Base-by-base conservation (phyloP, 92 coral and sea anemone species). In the Epizoanthus ramosus region DNA sequence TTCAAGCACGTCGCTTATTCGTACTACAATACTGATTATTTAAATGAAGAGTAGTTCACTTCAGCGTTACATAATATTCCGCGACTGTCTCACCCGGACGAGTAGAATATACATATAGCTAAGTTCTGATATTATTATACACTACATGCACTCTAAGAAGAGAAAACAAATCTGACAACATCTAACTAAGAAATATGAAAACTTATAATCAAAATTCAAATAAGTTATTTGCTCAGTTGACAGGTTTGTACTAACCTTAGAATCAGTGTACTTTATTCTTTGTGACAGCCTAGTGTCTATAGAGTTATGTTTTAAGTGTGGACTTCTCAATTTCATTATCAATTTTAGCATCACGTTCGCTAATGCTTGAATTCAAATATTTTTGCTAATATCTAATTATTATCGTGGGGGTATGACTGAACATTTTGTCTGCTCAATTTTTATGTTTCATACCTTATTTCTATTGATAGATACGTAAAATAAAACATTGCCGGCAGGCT, bases 151-250 rank as follows among this genome's bases (percentile, higher is more conserved):
- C 61, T 60, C 21, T n/a, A 41, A n/a, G 16, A 4, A 56, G 14
- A 31, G 22, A 22, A 15, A 60, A 56, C 43, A 37, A 37, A 25
- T 22, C 39, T 60, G 59, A 39, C 82, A 77, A 57, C 5, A 12
- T 24, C 59, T 23, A 35, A 37, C 57, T 8, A 10, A 60, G 50
- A 45, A 63, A 76, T 22, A n/a, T 21, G 16, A 39, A 57, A 77
- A 35, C 43, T 23, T 69, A 39, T 23, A 77, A 77, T 57, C 82
- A 77, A 77, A 77, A 77, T 61, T 77, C 71, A 77, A 61, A 77
- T 77, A 71, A 13, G 43, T 13, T 77, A 77, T 77, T 77, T 77
- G 71, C 39, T 41, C 71, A 77, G 68, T 74, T 59, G 82, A 60
- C 58, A 57, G 57, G 52, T 19, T 41, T 59, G 14, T 61, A n/a